Evolutionary conservation across 2,113 vertebrate genomes (phyloP).

Genomic region (Numenius arquata): DNA sequence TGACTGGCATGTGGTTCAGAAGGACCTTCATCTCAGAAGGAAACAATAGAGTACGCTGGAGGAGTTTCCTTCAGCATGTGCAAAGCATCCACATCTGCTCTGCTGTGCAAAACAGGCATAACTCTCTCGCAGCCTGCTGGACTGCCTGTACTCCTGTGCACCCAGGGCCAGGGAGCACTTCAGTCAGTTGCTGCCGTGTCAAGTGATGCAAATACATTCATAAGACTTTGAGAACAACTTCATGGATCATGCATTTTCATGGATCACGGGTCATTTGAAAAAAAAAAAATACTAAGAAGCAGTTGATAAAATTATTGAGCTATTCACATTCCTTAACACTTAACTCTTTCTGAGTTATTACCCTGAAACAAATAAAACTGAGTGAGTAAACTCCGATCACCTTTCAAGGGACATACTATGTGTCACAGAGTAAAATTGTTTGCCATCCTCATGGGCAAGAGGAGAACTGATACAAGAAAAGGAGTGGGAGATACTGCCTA

Average conservation of each 20-base stretch:
- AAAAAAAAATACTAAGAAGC: not conserved
- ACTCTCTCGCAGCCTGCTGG: not conserved
- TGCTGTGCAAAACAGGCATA: not conserved
- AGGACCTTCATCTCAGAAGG: not conserved
- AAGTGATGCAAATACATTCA: conserved; percentile 4
- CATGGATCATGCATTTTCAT: not conserved
- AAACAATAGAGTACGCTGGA: not conserved
- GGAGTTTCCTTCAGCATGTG: not conserved
- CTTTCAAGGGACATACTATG: not conserved
- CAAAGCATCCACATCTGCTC: conserved; percentile 1
- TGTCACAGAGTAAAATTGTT: not conserved
- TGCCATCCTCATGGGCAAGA: not conserved
- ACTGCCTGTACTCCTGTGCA: not conserved
- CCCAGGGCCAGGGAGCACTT: conserved; percentile 7
- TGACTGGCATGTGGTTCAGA: not conserved
- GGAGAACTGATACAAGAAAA: not conserved
- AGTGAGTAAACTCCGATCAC: not conserved
- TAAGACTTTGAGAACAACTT: not conserved
- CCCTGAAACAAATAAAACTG: not conserved
- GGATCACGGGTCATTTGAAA: not conserved
- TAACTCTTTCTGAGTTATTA: not conserved
- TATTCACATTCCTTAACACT: not conserved
- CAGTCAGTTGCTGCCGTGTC: not conserved
- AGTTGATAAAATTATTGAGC: not conserved
- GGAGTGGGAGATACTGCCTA: not conserved